These are phyloP conservation scores for Corapipo altera DNA, from an alignment of 2,113 vertebrate species.

Conservation along the genomic window DNA sequence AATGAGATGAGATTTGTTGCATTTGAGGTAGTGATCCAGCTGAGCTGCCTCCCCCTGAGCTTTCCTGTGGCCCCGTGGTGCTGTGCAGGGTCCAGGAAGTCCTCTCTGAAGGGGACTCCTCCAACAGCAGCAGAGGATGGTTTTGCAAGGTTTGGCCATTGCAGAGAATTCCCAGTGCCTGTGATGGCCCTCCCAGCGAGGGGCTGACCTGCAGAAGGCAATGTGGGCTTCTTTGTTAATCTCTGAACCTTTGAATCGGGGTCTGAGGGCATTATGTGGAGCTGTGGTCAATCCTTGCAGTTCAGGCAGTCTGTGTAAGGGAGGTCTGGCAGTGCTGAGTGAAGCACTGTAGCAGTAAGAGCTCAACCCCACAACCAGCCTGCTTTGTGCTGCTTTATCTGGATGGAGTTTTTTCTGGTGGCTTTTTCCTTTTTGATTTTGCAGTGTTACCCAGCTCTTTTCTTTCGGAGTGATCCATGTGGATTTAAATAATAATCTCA, in stretches of 20 bases:
- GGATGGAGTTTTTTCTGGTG: not conserved
- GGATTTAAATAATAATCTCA: not conserved
- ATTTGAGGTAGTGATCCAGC: not conserved
- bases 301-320: not conserved
- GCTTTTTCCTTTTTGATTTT: not conserved
- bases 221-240: not conserved
- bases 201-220: not conserved
- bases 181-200: not conserved
- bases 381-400: not conserved
- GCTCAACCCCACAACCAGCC: not conserved
- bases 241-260: not conserved
- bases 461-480: not conserved
- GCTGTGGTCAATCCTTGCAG: not conserved
- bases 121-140: not conserved
- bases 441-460: not conserved
- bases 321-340: not conserved
- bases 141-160: not conserved
- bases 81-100: not conserved
- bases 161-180: not conserved
- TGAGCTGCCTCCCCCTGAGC: not conserved
- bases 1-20: not conserved
- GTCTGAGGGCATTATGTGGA: not conserved
- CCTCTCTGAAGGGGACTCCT: accelerated
- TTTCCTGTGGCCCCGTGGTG: not conserved
- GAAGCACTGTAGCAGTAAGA: not conserved